Evolutionary conservation across 2,797 vertebrate genomes (phyloP), one percentile per base, ranked within the genome.

Genomic region (Cyprinella venusta): DNA sequence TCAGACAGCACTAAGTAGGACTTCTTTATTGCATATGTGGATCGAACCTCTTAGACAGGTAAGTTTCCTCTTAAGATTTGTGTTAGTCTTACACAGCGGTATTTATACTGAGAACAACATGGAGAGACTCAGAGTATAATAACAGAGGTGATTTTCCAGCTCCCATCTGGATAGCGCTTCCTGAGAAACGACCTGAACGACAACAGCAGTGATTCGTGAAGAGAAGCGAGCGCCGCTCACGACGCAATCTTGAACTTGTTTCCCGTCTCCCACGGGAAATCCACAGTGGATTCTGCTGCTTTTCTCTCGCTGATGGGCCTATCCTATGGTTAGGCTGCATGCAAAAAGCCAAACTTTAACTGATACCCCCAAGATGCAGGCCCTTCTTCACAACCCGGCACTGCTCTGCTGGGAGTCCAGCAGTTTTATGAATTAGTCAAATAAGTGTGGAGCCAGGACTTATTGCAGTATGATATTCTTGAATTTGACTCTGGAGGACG

Each of bases 91-190:
- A 76, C 30, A 56, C 70, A 71, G 76, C 45, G 65, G 45, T 75
- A 82, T 85, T 85, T 81, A 87, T 85, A 56, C 80, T 38, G 79
- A 86, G 74, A 76, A 80, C 50, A 84, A 77, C 70, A 77, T 63
- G 33, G 64, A 87, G 76, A 82, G 76, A 76, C 78, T 19, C 85
- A 85, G 82, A 88, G 86, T 77, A 79, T 81, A 86, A 86, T 72
- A 80, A 78, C 85, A 85, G 87, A 88, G 82, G 82, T 80, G 84
- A 84, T 82, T 86, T 88, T 84, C 76, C 64, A 79, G 81, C 80
- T 78, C 61, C 61, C 82, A 84, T 75, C 78, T 82, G 82, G 50
- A 75, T 15, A 67, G 65, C 15, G 56, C 84, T 85, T 56, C 74
- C 86, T 87, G 85, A 89, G 67, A 72, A 86, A 88, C 38, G 81